Conservation (phyloP, 2,113 vertebrate genomes). For the Vulpes vulpes region DNA sequence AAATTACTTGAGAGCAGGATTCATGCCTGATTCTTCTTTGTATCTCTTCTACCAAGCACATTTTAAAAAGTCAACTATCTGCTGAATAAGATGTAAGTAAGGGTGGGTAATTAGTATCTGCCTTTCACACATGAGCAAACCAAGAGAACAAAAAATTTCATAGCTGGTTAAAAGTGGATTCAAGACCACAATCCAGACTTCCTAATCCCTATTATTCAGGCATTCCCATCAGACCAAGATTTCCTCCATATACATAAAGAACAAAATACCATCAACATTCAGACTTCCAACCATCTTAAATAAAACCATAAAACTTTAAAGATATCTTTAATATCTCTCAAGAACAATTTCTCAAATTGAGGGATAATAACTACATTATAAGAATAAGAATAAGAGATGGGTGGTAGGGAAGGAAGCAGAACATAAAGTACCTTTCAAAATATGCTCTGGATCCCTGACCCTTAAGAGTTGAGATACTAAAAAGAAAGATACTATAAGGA, state of each 20-base stretch:
- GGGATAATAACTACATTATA: background rate
- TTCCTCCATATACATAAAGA: background rate
- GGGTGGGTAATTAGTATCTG: background rate
- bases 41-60: background rate
- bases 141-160: background rate
- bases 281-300: background rate
- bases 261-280: background rate
- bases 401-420: background rate
- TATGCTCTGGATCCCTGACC: background rate
- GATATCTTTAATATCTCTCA: background rate
- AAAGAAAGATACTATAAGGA: background rate
- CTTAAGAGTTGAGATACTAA: background rate
- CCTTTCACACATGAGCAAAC: background rate
- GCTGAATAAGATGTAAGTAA: background rate
- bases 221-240: background rate
- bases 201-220: background rate
- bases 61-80: background rate
- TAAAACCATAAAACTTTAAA: background rate
- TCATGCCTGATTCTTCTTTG: background rate
- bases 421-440: background rate
- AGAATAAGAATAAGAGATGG: background rate
- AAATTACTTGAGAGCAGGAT: background rate
- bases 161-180: background rate
- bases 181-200: background rate
- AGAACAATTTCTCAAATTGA: background rate